A percentile compares a stretch with the other conserved stretches of the same genome.
Conservation (phyloP, 2,888 invertebrate genomes). For the Autographa gamma region DNA sequence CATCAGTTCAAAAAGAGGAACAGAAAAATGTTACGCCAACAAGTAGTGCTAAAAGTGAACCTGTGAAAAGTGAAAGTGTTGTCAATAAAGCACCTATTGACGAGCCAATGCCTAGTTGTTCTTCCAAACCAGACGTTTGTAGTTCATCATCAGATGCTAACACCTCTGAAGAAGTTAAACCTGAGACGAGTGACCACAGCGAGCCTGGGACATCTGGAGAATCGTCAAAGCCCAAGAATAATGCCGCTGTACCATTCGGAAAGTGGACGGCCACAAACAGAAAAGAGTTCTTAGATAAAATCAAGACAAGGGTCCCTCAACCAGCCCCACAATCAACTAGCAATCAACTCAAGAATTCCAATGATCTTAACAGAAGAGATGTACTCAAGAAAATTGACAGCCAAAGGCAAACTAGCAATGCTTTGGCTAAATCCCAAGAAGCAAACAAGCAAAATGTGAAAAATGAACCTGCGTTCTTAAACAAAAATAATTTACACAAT, state of each 20-base stretch:
- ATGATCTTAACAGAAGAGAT: slow-evolving; percentile 84
- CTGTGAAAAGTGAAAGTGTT: slow-evolving; percentile 17
- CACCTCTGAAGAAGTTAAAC: slow-evolving; percentile 31
- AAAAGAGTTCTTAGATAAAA: slow-evolving; percentile 83
- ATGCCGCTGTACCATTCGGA: slow-evolving; percentile 82
- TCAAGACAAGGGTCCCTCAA: slow-evolving; percentile 75
- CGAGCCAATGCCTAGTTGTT: slow-evolving; percentile 33
- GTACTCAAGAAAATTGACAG: slow-evolving; percentile 83
- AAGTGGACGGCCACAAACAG: slow-evolving; percentile 85
- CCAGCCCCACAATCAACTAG: slow-evolving; percentile 66
- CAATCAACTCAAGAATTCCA: slow-evolving; percentile 83
- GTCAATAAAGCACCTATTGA: slow-evolving; percentile 39
- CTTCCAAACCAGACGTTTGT: slow-evolving; percentile 37
- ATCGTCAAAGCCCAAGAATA: slow-evolving; percentile 71
- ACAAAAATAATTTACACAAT: slow-evolving; percentile 63
- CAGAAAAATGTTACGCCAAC: slow-evolving; percentile 22
- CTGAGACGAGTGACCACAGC: slow-evolving; percentile 41
- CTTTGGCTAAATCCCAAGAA: slow-evolving; percentile 73
- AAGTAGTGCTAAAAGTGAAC: slow-evolving; percentile 17
- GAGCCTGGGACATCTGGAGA: slow-evolving; percentile 45
- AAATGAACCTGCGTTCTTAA: slow-evolving; percentile 75
- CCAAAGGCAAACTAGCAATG: slow-evolving; percentile 76
- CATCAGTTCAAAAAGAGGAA: slow-evolving; percentile 17
- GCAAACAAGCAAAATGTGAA: slow-evolving; percentile 68
- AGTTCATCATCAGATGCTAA: slow-evolving; percentile 39